Percentiles rank a stretch among this genome's conserved stretches.
phyloP scores from a whole-genome alignment of 2,797 vertebrate genomes.

The Leuciscus waleckii region DNA sequence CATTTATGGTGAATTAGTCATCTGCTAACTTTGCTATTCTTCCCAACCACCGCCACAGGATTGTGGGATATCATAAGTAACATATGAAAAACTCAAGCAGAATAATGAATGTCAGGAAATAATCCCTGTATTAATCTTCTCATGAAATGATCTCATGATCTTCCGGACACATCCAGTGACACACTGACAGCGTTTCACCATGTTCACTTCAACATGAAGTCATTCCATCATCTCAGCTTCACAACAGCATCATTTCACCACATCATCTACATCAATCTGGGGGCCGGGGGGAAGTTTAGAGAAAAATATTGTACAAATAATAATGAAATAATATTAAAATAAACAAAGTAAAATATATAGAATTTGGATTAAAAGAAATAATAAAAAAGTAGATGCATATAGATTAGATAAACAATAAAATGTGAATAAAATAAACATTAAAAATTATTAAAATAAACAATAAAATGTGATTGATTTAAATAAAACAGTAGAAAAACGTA shows the following conservation, averaged over 20 bases:
- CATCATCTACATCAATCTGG: no score
- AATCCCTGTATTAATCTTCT: no score
- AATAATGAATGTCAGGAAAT: not conserved
- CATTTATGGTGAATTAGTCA: not conserved
- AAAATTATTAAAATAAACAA: not conserved
- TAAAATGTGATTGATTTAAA: not conserved
- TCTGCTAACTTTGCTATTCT: not conserved
- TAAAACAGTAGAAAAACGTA: not conserved
- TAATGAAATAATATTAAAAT: no score
- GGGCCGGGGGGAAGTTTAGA: no score
- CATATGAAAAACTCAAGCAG: not conserved
- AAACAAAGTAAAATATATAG: no score
- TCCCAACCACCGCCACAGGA: not conserved
- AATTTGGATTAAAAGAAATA: not conserved
- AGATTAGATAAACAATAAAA: no score
- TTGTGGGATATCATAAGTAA: not conserved
- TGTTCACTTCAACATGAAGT: no score
- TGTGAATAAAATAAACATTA: not conserved
- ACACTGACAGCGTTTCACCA: rapidly evolving
- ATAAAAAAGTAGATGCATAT: not conserved
- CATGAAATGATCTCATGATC: no score
- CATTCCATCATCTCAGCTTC: not conserved
- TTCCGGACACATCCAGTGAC: not conserved
- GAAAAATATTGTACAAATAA: no score
- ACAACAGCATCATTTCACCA: not conserved